Percentiles rank a stretch among this genome's conserved stretches.
Evolutionary conservation across 1,140 invertebrate species (phyloP).

Genomic region (Lepidurus apus): DNA sequence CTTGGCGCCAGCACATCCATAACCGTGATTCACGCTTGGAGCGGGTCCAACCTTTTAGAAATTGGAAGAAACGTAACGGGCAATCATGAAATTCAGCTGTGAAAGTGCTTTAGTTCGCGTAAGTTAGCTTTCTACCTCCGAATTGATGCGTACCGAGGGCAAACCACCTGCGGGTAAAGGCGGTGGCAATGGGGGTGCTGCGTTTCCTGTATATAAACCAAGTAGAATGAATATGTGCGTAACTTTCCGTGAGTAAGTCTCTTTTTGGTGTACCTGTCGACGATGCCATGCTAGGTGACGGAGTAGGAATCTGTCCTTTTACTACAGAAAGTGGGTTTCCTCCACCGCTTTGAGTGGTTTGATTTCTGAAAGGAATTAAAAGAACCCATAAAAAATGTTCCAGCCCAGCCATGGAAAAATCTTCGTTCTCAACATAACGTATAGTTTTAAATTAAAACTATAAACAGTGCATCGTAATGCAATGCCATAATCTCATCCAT

Average conservation of each 20-base stretch:
- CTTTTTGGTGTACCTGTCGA: neutral
- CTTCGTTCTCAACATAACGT: too few relatives aligned
- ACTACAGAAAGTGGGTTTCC: neutral
- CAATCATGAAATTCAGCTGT: neutral
- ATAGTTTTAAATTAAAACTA: too few relatives aligned
- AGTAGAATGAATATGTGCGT: neutral
- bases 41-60: slow-evolving; percentile 22
- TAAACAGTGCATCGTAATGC: too few relatives aligned
- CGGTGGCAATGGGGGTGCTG: slow-evolving; percentile 51
- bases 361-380: neutral
- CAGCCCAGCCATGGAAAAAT: too few relatives aligned
- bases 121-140: slow-evolving; percentile 41
- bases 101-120: slow-evolving; percentile 32
- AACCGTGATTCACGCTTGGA: neutral
- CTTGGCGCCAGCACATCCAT: slow-evolving; percentile 22
- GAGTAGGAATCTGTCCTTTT: neutral
- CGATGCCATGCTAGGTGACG: neutral
- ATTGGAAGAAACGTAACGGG: neutral
- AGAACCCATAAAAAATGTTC: too few relatives aligned
- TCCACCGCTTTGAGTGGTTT: neutral
- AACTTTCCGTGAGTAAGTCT: neutral
- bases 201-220: neutral
- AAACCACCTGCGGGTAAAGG: slow-evolving; percentile 44
- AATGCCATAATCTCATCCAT: too few relatives aligned
- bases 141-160: slow-evolving; percentile 51